Evolutionary conservation across 1,140 invertebrate species (phyloP).

Genomic region (Yoshiicerus persimilis): DNA sequence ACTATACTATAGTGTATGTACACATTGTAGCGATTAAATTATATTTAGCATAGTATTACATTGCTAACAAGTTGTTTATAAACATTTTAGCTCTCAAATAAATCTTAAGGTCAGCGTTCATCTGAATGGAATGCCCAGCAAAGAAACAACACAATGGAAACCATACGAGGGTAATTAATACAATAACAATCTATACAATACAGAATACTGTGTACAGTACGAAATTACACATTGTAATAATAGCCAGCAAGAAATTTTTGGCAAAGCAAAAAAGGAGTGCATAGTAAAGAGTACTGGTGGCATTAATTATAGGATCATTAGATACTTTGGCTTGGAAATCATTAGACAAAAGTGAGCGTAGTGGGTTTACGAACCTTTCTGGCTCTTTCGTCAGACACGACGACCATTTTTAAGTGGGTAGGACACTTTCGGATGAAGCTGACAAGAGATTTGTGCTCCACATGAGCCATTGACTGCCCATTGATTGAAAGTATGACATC

Average conservation of each 20-base stretch:
- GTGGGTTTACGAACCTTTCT: constrained; percentile 67
- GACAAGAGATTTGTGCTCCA: constrained; percentile 79
- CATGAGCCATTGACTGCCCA: constrained; percentile 81
- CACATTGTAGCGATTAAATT: background rate
- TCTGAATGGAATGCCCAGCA: background rate
- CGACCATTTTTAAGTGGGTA: constrained; percentile 87
- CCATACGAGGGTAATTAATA: background rate
- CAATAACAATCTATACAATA: background rate
- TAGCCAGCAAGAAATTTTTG: background rate
- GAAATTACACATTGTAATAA: background rate
- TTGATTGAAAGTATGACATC: constrained; percentile 94
- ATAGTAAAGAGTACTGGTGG: background rate
- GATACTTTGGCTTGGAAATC: background rate
- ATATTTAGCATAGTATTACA: background rate
- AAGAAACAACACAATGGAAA: background rate
- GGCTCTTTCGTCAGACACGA: constrained; percentile 92
- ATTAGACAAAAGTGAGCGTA: background rate
- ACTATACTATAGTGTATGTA: background rate
- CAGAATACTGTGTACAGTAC: background rate
- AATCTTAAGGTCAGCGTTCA: constrained; percentile 12
- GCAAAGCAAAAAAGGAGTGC: background rate
- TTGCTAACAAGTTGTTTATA: background rate
- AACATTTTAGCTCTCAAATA: background rate
- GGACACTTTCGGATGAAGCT: constrained; percentile 88
- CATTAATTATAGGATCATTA: background rate